Percentiles rank a stretch among this genome's conserved stretches.
Conservation (phyloP, 2,888 invertebrate genomes). For the Cataglyphis livida region DNA sequence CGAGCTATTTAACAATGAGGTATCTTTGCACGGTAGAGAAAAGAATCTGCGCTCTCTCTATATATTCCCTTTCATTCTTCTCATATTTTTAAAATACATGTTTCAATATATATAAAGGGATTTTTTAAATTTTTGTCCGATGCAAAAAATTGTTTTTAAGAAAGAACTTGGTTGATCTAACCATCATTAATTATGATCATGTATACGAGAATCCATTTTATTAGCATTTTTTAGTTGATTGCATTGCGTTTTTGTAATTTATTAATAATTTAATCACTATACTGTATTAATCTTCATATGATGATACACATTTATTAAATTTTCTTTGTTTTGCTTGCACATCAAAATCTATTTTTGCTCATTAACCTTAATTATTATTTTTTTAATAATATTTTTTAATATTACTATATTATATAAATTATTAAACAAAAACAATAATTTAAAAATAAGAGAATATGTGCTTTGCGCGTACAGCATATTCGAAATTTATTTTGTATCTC, state of each 20-base stretch:
- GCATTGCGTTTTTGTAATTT: not conserved
- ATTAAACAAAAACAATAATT: not conserved
- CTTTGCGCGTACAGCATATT: too few species aligned
- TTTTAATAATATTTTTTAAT: not conserved
- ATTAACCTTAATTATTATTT: not conserved
- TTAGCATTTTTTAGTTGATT: slow-evolving; percentile 26
- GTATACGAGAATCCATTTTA: not conserved
- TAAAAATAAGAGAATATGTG: not conserved
- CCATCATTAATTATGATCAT: not conserved
- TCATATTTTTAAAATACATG: not conserved
- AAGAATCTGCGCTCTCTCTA: slow-evolving; percentile 25
- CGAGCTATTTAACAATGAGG: slow-evolving; percentile 43
- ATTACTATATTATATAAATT: not conserved
- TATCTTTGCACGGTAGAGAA: slow-evolving; percentile 3
- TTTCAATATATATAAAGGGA: slow-evolving; percentile 27
- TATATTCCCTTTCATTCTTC: not conserved
- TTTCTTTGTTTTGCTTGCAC: not conserved
- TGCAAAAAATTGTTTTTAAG: not conserved
- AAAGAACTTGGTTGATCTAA: not conserved
- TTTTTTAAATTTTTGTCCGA: slow-evolving; percentile 27
- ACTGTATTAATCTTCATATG: not conserved
- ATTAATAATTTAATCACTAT: slow-evolving; percentile 34
- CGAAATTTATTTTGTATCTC: not conserved
- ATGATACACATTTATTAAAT: slow-evolving; percentile 6
- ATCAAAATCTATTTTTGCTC: not conserved